Percentiles rank a stretch among this genome's conserved stretches.
phyloP scores from a whole-genome alignment of 1,140 invertebrate genomes.

The Drosophila kepulauana region DNA sequence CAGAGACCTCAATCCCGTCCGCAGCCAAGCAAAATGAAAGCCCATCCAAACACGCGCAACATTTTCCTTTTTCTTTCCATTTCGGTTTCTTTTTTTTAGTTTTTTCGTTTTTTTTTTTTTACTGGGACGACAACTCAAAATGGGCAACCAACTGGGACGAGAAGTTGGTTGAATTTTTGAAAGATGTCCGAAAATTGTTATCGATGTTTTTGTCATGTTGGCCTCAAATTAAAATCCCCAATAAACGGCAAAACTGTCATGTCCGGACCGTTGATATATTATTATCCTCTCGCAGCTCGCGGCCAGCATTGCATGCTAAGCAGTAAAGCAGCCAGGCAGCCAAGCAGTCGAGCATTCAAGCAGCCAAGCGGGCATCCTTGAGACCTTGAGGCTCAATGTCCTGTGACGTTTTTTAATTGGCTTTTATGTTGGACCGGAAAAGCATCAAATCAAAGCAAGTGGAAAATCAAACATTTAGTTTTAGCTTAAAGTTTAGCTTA shows the following conservation, averaged over 20 bases:
- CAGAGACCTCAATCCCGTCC: slow-evolving; percentile 23
- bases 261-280: slow-evolving; percentile 73
- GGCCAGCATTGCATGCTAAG: slow-evolving; percentile 73
- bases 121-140: slow-evolving; percentile 34
- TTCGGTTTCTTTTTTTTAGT: neutral
- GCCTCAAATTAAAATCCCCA: slow-evolving; percentile 79
- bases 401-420: slow-evolving; percentile 74
- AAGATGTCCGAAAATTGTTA: slow-evolving; percentile 77
- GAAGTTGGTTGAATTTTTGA: slow-evolving; percentile 45
- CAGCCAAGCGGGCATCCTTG: slow-evolving; percentile 8
- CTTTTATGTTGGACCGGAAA: slow-evolving; percentile 54
- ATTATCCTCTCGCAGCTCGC: slow-evolving; percentile 57
- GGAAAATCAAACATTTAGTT: slow-evolving; percentile 64
- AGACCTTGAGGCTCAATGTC: slow-evolving; percentile 26
- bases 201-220: slow-evolving; percentile 83
- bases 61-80: slow-evolving; percentile 31
- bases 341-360: slow-evolving; percentile 43
- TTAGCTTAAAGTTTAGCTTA: neutral
- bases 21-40: slow-evolving; percentile 18
- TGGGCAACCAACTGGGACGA: slow-evolving; percentile 66
- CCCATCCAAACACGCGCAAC: slow-evolving; percentile 59
- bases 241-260: slow-evolving; percentile 73
- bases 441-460: slow-evolving; percentile 52
- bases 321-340: slow-evolving; percentile 31
- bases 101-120: neutral